Conservation (phyloP, 2,888 invertebrate species). For the Parascotia fuliginaria region DNA sequence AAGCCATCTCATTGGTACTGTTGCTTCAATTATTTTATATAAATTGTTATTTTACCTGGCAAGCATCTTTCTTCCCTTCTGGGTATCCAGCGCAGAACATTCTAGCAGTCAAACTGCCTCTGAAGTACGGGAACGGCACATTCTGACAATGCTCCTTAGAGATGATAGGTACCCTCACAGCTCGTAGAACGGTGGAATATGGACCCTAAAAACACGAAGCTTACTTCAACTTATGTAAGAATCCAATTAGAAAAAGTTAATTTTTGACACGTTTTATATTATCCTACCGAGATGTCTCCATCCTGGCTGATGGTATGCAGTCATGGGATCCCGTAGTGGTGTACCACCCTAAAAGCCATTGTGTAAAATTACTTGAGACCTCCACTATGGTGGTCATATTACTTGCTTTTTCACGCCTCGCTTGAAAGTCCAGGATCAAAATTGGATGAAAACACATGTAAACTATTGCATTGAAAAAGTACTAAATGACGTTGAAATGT, state of each 20-base stretch:
- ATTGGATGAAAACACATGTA: too few relatives aligned
- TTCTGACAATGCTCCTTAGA: slow-evolving; percentile 73
- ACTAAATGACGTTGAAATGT: not conserved
- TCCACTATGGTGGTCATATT: too few relatives aligned
- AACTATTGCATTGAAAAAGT: not conserved
- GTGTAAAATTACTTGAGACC: too few relatives aligned
- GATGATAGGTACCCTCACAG: slow-evolving; percentile 75
- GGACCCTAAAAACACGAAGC: slow-evolving; percentile 62
- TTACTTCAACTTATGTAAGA: not conserved
- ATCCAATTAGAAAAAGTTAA: not conserved
- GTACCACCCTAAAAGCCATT: too few relatives aligned
- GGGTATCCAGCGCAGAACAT: slow-evolving; percentile 80
- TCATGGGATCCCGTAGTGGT: too few relatives aligned
- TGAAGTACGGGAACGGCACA: slow-evolving; percentile 75
- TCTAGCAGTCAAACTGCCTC: slow-evolving; percentile 70
- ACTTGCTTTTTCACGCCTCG: too few relatives aligned
- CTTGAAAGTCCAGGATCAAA: too few relatives aligned
- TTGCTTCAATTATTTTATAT: too few relatives aligned
- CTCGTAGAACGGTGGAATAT: slow-evolving; percentile 68
- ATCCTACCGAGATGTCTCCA: too few relatives aligned
- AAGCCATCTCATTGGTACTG: too few relatives aligned
- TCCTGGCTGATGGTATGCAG: too few relatives aligned
- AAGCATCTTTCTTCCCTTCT: slow-evolving; percentile 77
- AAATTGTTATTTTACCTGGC: too few relatives aligned
- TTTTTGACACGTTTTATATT: not conserved